Evolutionary conservation across 1,140 invertebrate genomes (phyloP).

Genomic region (Idris sp.): DNA sequence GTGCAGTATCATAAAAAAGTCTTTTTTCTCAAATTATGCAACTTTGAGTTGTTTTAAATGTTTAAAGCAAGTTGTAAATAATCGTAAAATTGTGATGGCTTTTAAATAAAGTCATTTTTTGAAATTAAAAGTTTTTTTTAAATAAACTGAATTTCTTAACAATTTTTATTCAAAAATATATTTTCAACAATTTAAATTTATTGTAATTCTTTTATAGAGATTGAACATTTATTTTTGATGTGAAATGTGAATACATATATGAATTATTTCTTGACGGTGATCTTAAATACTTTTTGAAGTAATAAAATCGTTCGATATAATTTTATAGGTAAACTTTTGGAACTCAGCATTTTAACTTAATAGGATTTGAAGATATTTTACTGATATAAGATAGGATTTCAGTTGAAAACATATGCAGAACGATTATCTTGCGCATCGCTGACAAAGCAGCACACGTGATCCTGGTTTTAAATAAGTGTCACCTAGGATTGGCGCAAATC

Average conservation of each 20-base stretch:
- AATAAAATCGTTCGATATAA: constrained; percentile 69
- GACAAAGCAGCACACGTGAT: constrained; percentile 44
- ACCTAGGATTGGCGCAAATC: constrained; percentile 61
- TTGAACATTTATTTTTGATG: too few relatives aligned
- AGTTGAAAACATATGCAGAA: constrained; percentile 57
- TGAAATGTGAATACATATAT: too few relatives aligned
- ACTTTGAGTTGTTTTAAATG: constrained; percentile 5
- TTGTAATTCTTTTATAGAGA: too few relatives aligned
- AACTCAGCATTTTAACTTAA: constrained; percentile 10
- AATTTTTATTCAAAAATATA: too few relatives aligned
- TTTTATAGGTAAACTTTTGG: constrained; percentile 70
- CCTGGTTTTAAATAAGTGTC: constrained; percentile 73
- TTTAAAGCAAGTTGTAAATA: not conserved
- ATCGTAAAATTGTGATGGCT: too few relatives aligned
- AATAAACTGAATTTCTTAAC: too few relatives aligned
- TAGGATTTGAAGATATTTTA: constrained; percentile 36
- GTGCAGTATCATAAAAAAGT: constrained; percentile 12
- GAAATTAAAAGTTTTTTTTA: too few relatives aligned
- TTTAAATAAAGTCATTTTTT: too few relatives aligned
- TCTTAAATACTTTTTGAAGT: too few relatives aligned
- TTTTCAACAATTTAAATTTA: too few relatives aligned
- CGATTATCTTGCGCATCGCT: constrained; percentile 70
- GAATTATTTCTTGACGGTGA: too few relatives aligned
- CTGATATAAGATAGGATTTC: constrained; percentile 57
- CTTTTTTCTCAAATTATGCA: constrained; percentile 13